Conservation (phyloP, 1,140 invertebrate species). For the Heliconius himera region DNA sequence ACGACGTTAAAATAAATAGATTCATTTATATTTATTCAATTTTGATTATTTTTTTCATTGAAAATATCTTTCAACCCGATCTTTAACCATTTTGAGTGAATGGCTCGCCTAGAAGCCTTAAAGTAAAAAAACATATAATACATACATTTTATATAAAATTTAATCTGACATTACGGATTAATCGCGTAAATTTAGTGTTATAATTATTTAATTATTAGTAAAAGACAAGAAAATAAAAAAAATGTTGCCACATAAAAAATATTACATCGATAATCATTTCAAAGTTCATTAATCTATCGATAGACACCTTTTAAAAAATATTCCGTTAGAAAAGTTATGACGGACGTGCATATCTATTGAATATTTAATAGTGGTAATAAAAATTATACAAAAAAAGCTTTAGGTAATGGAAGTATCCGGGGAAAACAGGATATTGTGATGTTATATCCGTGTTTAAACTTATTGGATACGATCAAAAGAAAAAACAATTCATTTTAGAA, state of each 20-base stretch:
- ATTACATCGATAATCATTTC: neutral
- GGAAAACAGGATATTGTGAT: constrained; percentile 2
- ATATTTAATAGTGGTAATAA: constrained; percentile 1
- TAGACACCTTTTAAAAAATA: neutral
- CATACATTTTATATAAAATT: too few species aligned
- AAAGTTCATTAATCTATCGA: constrained; percentile 4
- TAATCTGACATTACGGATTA: too few species aligned
- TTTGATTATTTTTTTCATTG: too few species aligned
- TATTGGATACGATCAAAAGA: neutral
- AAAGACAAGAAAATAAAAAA: neutral
- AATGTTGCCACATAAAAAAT: neutral
- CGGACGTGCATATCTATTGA: constrained; percentile 3
- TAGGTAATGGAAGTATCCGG: neutral
- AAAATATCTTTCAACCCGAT: too few species aligned
- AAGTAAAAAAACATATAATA: too few species aligned
- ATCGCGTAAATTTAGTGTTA: too few species aligned
- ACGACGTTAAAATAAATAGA: too few species aligned
- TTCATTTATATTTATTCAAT: too few species aligned
- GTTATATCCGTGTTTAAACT: constrained; percentile 1
- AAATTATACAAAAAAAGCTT: constrained; percentile 7
- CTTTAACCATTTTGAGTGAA: too few species aligned
- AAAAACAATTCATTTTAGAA: neutral
- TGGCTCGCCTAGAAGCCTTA: too few species aligned
- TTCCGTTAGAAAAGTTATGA: neutral
- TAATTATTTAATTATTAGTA: too few species aligned